Conservation (phyloP, 2,888 invertebrate genomes). For the Alsophila aescularia region DNA sequence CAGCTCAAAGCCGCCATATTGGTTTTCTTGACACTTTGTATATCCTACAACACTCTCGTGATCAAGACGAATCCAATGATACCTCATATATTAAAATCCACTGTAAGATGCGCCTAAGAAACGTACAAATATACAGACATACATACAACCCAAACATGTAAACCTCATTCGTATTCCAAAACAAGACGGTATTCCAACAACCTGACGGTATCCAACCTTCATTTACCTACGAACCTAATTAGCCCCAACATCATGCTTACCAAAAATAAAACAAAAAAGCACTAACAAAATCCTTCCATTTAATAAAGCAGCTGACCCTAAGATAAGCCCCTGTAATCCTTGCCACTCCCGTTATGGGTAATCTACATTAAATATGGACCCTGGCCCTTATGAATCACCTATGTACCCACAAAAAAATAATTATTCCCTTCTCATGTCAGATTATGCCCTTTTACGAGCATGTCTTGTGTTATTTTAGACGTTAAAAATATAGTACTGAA, state of each 20-base stretch:
- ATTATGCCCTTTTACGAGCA: constrained; percentile 43
- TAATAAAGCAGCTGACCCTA: constrained; percentile 46
- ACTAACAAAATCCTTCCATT: constrained; percentile 34
- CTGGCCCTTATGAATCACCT: constrained; percentile 34
- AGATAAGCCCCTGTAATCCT: constrained; percentile 46
- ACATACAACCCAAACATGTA: no score
- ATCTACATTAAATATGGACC: constrained; percentile 53
- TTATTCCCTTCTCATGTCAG: constrained; percentile 48
- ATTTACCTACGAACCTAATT: constrained; percentile 19
- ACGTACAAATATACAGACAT: no score
- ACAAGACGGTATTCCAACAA: no score
- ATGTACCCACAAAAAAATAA: constrained; percentile 38
- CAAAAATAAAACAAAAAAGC: constrained; percentile 23
- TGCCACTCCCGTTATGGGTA: constrained; percentile 42
- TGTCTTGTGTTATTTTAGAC: constrained; percentile 34
- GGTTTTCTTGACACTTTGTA: no score
- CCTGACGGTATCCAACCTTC: constrained; percentile 3
- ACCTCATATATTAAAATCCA: no score
- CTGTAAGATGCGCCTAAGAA: no score
- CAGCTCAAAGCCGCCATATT: no score
- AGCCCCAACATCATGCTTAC: constrained; percentile 10
- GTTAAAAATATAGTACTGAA: constrained; percentile 23
- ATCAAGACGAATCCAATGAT: no score
- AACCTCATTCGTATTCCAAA: no score
- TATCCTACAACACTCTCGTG: no score